Percentiles rank a stretch among this genome's conserved stretches.
Conservation (phyloP, 2,888 invertebrate species). For the Lydus trimaculatus region DNA sequence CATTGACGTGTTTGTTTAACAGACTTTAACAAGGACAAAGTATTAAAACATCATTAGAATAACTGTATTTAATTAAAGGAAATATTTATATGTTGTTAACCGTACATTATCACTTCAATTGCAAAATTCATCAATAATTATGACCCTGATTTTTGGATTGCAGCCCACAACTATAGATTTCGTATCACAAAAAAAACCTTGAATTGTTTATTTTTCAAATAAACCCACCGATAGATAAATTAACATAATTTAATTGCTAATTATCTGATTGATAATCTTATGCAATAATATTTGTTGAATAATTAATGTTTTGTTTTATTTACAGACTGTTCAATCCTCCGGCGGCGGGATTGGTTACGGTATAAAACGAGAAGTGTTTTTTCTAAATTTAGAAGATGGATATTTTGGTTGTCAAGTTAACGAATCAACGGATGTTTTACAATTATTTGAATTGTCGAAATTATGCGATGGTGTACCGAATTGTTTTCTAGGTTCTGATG, state of each 20-base stretch:
- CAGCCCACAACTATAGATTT: not conserved
- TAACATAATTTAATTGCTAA: not conserved
- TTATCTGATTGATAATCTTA: not conserved
- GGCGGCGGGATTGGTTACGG: constrained; percentile 83
- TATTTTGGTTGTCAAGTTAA: constrained; percentile 98
- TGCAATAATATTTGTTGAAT: not conserved
- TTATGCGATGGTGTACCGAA: constrained; percentile 91
- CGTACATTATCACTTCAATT: not conserved
- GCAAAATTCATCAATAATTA: not conserved
- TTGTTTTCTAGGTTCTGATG: constrained; percentile 92
- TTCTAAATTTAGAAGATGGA: constrained; percentile 96
- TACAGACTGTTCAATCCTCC: constrained; percentile 79
- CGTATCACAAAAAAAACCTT: not conserved
- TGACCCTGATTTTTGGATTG: not conserved
- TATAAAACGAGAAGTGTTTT: constrained; percentile 92
- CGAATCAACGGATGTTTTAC: constrained; percentile 93
- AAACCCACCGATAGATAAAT: not conserved
- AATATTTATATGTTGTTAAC: not conserved
- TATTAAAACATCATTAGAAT: constrained; percentile 11
- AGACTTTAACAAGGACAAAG: constrained; percentile 21
- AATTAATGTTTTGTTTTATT: constrained; percentile 48
- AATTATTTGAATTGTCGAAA: constrained; percentile 93
- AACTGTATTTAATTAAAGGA: constrained; percentile 14
- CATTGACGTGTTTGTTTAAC: constrained; percentile 15
- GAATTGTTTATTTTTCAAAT: not conserved